Evolutionary conservation across 2,888 invertebrate genomes (phyloP).

Genomic region (Watsonalla cultraria): DNA sequence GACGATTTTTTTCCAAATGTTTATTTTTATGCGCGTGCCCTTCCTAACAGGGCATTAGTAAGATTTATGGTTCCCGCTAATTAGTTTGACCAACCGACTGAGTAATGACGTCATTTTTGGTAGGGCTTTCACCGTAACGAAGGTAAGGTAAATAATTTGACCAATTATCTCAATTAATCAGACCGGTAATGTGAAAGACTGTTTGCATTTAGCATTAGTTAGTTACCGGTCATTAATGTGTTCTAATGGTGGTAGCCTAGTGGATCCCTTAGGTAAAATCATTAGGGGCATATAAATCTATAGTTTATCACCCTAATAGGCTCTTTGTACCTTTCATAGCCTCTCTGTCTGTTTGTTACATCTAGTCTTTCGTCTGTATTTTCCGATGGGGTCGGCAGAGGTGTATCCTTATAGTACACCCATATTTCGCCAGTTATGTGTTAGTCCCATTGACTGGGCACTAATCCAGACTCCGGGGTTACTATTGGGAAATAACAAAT

Average conservation of each 20-base stretch:
- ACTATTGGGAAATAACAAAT: too few relatives aligned
- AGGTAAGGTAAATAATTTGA: neutral
- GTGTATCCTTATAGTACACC: too few relatives aligned
- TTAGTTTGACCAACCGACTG: neutral
- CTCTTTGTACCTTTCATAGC: too few relatives aligned
- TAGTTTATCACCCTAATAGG: too few relatives aligned
- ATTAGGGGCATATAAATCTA: neutral
- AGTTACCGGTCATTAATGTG: neutral
- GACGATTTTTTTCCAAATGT: conserved; percentile 3
- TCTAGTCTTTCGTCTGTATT: too few relatives aligned
- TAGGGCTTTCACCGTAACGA: neutral
- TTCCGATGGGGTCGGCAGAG: too few relatives aligned
- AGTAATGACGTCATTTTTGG: neutral
- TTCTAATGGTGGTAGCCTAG: neutral
- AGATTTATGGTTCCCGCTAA: conserved; percentile 1
- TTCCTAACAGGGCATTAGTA: conserved; percentile 15
- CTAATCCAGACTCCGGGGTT: too few relatives aligned
- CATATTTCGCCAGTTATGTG: too few relatives aligned
- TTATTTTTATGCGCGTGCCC: conserved; percentile 19
- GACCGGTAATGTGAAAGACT: neutral
- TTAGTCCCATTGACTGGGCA: too few relatives aligned
- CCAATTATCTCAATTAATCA: neutral
- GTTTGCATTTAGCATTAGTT: neutral
- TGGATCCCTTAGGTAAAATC: neutral
- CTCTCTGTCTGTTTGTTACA: too few relatives aligned